Evolutionary conservation across 2,113 vertebrate species (phyloP), one percentile per base, ranked within the genome.

Genomic region (Eclectus roratus): DNA sequence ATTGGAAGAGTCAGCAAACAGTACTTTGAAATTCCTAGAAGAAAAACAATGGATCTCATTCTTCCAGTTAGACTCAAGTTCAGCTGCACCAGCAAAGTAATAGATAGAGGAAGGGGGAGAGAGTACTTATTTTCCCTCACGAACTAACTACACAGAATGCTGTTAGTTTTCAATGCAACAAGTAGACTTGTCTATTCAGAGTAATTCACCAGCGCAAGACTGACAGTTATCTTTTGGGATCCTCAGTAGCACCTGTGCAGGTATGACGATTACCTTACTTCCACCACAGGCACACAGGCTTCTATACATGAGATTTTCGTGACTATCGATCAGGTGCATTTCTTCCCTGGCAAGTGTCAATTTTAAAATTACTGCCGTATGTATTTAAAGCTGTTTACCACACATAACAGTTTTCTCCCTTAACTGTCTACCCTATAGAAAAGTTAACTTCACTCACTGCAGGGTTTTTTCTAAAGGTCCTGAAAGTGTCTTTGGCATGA

Each of bases 41-140:
- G 5, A 83, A 76, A 88, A 80, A 3, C 0, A 0, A 21, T 49
- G 33, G 13, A n/a, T 77, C 14, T 77, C 12, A 4, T 77, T 74
- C 6, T 74, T 87, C 43, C 21, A 43, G 12, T 64, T 82, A 49
- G 29, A 23, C 46, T 56, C n/a, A 3, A 53, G 33, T 53, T 88
- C 3, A 5, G 10, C 39, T 69, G 46, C 50, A 58, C 65, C 41
- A 83, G 41, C 27, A 63, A 70, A 79, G 29, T 46, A 35, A 37
- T 10, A 80, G 56, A 41, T 47, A 8, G 25, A 81, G 77, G 18
- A 93, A 69, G 8, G 17, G 19, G 7, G 25, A 88, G 63, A 70
- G 46, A 69, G 64, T 41, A 49, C n/a, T 73, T 69, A 29, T 28
- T 88, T 80, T 83, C 28, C 35, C 37, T 85, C n/a, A 47, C 58